Conservation (phyloP, 2,797 vertebrate genomes). For the Manis crassicaudata region DNA sequence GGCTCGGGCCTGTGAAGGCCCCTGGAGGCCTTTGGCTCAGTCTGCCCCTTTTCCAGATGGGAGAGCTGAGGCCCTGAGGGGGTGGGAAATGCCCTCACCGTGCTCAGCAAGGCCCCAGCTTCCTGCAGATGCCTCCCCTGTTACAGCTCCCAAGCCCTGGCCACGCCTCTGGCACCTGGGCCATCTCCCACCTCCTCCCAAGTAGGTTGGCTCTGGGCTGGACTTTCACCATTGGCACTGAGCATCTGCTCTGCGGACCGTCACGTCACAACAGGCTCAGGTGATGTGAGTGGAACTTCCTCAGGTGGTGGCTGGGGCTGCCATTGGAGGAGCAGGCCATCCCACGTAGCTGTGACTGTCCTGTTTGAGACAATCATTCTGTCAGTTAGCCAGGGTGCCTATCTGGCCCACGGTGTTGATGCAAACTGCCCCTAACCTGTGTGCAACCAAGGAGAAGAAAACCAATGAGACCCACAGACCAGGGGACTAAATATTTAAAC, state of each 20-base stretch:
- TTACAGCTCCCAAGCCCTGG: too few relatives aligned
- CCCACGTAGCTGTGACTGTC: too few relatives aligned
- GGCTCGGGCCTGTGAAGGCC: neutral
- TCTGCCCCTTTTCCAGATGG: neutral
- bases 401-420: neutral
- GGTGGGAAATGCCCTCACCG: rapidly evolving
- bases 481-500: neutral
- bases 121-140: too few relatives aligned
- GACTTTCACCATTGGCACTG: neutral
- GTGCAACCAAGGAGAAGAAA: rapidly evolving
- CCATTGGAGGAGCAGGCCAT: neutral
- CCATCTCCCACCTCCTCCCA: too few relatives aligned
- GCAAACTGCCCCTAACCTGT: too few relatives aligned
- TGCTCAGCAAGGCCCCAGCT: rapidly evolving
- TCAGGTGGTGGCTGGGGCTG: neutral
- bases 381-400: neutral
- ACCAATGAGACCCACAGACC: neutral
- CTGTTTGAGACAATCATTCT: neutral
- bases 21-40: neutral
- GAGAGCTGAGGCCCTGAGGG: neutral
- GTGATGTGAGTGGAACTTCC: neutral
- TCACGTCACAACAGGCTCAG: neutral
- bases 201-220: rapidly evolving
- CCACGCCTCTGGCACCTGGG: too few relatives aligned
- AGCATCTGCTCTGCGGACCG: neutral